Evolutionary conservation across 2,113 vertebrate genomes (phyloP).

Genomic region (pig (Sus scrofa)): T2T-Sscrofa CM000826.6:78370001-78370500

Average conservation of each 20-base stretch:
- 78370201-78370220: neutral
- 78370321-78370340: neutral
- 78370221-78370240: neutral
- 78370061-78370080: too few species aligned
- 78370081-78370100: too few species aligned
- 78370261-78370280: neutral
- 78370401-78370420: neutral
- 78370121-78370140: too few species aligned
- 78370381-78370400: neutral
- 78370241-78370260: neutral
- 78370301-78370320: neutral
- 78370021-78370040: too few species aligned
- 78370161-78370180: too few species aligned
- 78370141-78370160: too few species aligned
- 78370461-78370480: neutral
- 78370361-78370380: slow-evolving; percentile 16
- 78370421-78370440: neutral
- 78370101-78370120: too few species aligned
- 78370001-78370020: too few species aligned
- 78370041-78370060: too few species aligned
- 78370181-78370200: neutral
- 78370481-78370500: neutral
- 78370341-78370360: neutral
- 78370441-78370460: neutral
- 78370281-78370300: neutral